Evolutionary conservation across 2,797 vertebrate genomes (phyloP), one percentile per base, ranked within the genome.

Genomic region (Myripristis jacobus): DNA sequence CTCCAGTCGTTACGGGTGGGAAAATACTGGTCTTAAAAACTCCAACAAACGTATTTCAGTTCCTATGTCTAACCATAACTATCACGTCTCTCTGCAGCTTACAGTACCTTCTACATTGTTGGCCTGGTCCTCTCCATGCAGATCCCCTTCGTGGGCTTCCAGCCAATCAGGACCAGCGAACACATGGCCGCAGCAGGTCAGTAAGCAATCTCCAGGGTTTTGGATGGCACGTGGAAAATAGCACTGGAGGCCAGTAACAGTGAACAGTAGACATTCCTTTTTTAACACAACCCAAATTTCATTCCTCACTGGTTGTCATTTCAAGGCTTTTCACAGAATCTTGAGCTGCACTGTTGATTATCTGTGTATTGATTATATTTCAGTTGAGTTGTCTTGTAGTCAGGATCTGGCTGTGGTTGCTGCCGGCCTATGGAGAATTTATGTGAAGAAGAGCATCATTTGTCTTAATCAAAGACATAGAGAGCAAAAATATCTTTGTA

Each of bases 121-220:
- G 97, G 97, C 25, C 95, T 98, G 80, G 93, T 99, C 84, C 91
- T 99, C 83, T 99, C 98, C 0, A 99, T 99, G 98, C 98, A 99
- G 91, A 95, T 99, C 87, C 98, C 98, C 16, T 99, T 99, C 68
- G 98, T 99, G 70, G 98, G 98, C 85, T 99, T 99, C 90, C 98
- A 99, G 87, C 98, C 98, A 85, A 99, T 99, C 92, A 96, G 98
- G 91, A 99, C 98, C 80, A 99, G 98, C 67, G 98, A 99, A 79
- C 98, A 99, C 92, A 99, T 98, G 96, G 96, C 97, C 68, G 97
- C 97, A 75, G 97, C 97, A 84, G 97, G 97, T 98, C 94, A 91
- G 91, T 73, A 41, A 48, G 9, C 46, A 48, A 48, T 21, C 21
- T 24, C 48, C 48, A 24, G 48, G 12, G 48, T 21, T 24, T 51